Percentiles rank a stretch among this genome's conserved stretches.
Evolutionary conservation across 2,113 vertebrate species (phyloP).

Genomic region (Cnemophilus loriae): DNA sequence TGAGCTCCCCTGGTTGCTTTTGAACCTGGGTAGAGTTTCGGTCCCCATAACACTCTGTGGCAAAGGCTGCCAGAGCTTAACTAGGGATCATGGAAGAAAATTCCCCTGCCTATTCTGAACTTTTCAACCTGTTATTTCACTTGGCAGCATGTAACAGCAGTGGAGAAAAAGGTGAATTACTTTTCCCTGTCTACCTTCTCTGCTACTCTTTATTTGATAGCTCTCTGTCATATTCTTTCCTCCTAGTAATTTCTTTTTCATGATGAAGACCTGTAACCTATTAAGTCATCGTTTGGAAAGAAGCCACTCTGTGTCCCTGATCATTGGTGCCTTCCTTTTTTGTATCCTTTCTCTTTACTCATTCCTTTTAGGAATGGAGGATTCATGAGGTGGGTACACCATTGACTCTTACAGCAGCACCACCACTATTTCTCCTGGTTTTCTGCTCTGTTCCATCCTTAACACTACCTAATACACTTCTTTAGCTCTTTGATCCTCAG

Average conservation of each 20-base stretch:
- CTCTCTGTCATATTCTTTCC: neutral
- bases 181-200: neutral
- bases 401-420: rapidly evolving
- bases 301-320: neutral
- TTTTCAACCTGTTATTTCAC: neutral
- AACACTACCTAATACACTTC: neutral
- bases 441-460: neutral
- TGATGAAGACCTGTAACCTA: neutral
- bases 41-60: neutral
- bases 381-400: neutral
- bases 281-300: neutral
- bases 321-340: neutral
- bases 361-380: neutral
- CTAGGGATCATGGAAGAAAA: neutral
- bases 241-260: neutral
- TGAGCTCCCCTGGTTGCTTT: neutral
- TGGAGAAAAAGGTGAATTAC: neutral
- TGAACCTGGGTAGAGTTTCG: neutral
- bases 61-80: neutral
- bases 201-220: neutral
- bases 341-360: neutral
- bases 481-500: neutral
- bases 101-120: neutral
- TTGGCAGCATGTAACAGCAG: neutral
- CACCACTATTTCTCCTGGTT: neutral